phyloP scores from a whole-genome alignment of 2,113 vertebrate genomes.

The Corythornis madagascariensis region DNA sequence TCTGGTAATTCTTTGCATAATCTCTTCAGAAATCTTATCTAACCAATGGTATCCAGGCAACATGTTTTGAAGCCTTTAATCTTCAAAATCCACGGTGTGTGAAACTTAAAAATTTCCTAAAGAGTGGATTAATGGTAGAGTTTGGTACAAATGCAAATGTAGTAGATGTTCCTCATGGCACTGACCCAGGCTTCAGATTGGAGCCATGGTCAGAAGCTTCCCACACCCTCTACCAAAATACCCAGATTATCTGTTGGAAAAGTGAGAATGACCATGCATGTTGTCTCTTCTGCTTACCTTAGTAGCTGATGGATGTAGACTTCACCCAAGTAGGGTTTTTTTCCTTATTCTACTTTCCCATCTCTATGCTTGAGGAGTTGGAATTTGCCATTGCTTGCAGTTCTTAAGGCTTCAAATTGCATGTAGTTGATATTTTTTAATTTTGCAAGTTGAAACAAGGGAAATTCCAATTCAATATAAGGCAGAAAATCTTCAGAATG shows the following conservation, averaged over 20 bases:
- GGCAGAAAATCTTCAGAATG: constrained; percentile 21
- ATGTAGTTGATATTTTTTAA: neutral
- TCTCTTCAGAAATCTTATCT: constrained; percentile 44
- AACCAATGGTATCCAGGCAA: constrained; percentile 23
- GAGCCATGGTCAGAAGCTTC: neutral
- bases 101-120: constrained; percentile 24
- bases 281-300: neutral
- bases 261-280: neutral
- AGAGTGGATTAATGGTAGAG: neutral
- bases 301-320: neutral
- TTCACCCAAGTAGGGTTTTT: neutral
- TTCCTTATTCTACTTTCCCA: fast-evolving
- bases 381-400: neutral
- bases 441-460: constrained; percentile 51
- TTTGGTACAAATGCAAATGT: neutral
- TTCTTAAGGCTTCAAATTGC: neutral
- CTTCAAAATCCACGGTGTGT: constrained; percentile 14
- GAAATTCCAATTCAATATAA: constrained; percentile 20
- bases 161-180: fast-evolving
- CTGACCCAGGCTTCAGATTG: neutral
- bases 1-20: constrained; percentile 34
- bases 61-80: constrained; percentile 34
- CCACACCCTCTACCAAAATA: neutral
- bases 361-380: neutral
- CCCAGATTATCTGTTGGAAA: neutral